These are phyloP conservation scores for Frieseomelitta varia DNA, from an alignment of 1,140 invertebrate species.

Conservation along the genomic window DNA sequence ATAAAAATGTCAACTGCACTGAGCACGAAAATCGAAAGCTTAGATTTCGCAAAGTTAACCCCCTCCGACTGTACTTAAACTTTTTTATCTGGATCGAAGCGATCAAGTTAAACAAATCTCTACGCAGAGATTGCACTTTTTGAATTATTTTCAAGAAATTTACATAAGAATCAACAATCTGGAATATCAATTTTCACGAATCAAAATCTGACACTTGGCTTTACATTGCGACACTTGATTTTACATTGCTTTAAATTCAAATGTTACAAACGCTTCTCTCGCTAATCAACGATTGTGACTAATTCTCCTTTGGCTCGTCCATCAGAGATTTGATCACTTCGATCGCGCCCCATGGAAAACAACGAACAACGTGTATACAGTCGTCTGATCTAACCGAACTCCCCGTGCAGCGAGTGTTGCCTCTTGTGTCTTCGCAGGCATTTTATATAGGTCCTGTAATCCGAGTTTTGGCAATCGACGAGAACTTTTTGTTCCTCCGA, in stretches of 20 bases:
- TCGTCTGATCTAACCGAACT: conserved; percentile 51
- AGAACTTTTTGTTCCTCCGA: conserved; percentile 46
- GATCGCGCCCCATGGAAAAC: not conserved
- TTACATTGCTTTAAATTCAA: no score
- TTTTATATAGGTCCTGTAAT: conserved; percentile 77
- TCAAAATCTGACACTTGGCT: no score
- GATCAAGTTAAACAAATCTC: no score
- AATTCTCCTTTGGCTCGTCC: not conserved
- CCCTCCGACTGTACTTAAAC: not conserved
- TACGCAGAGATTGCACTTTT: no score
- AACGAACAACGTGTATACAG: not conserved
- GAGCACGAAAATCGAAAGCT: not conserved
- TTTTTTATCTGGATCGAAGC: no score
- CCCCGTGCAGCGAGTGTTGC: conserved; percentile 56
- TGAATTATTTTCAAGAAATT: no score
- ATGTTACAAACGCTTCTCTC: no score
- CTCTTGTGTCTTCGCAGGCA: conserved; percentile 77
- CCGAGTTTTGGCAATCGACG: conserved; percentile 71
- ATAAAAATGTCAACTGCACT: not conserved
- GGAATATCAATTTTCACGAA: no score
- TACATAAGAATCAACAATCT: no score
- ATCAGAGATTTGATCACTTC: not conserved
- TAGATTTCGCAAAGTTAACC: not conserved
- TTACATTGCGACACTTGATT: no score
- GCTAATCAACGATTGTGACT: not conserved